Percentiles rank a stretch among this genome's conserved stretches.
These are phyloP conservation scores for Heterodera carotae DNA, from an alignment of 1,140 invertebrate species.

Conservation along the genomic window DNA sequence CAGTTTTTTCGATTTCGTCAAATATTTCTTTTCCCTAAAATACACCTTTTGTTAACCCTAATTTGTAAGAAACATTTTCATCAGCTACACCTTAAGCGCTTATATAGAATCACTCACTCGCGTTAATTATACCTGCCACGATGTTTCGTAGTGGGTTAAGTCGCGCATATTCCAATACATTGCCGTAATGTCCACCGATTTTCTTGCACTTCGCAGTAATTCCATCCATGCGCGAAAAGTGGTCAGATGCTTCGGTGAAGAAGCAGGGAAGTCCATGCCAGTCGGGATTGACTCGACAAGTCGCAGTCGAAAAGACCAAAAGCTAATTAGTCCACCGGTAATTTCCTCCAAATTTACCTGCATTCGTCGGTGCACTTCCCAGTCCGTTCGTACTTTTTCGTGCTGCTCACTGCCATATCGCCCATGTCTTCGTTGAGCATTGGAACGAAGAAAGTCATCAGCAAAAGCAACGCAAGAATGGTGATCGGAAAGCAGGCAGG, in stretches of 20 bases:
- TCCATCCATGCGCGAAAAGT: constrained; percentile 51
- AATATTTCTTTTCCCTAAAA: constrained; percentile 54
- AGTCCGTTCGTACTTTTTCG: constrained; percentile 47
- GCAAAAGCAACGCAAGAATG: constrained; percentile 56
- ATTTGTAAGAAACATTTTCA: constrained; percentile 15
- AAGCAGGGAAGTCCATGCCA: constrained; percentile 40
- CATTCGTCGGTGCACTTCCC: constrained; percentile 53
- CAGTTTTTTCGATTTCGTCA: constrained; percentile 47
- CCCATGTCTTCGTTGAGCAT: constrained; percentile 54
- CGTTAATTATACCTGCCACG: constrained; percentile 45
- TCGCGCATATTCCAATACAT: constrained; percentile 63
- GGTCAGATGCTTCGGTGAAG: constrained; percentile 25
- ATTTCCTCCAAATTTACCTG: constrained; percentile 32
- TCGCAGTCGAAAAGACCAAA: constrained; percentile 46
- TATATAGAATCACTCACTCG: too few relatives aligned
- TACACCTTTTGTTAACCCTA: constrained; percentile 13
- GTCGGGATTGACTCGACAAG: constrained; percentile 63
- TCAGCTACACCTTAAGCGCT: too few relatives aligned
- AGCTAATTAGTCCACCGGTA: constrained; percentile 5
- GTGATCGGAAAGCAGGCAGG: constrained; percentile 62
- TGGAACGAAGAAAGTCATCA: constrained; percentile 61
- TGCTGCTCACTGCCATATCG: constrained; percentile 29
- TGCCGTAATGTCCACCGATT: constrained; percentile 55
- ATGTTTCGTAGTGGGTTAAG: constrained; percentile 48
- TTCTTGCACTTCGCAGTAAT: constrained; percentile 49